Evolutionary conservation across 2,113 vertebrate species (phyloP).

Genomic region (Pteruthius melanotis): DNA sequence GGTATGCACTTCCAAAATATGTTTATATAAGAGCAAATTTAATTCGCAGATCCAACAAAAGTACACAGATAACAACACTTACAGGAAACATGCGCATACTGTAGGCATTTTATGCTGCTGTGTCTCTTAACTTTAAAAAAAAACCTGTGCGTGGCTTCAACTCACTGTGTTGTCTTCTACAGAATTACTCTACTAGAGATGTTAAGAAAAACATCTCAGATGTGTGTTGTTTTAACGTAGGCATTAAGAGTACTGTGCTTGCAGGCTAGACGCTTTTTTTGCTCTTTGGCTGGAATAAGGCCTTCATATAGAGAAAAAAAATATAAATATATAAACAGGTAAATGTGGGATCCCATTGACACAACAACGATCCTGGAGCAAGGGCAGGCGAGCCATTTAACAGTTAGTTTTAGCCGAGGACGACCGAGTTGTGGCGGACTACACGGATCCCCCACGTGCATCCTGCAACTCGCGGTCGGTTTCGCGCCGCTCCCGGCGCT

Average conservation of each 20-base stretch:
- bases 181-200: not conserved
- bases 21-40: not conserved
- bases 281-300: not conserved
- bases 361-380: not conserved
- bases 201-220: not conserved
- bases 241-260: too few relatives aligned
- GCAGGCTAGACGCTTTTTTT: not conserved
- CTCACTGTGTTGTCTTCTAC: not conserved
- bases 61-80: not conserved
- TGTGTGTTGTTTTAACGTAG: fast-evolving
- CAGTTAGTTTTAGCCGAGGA: not conserved
- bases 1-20: fast-evolving
- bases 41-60: not conserved
- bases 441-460: not conserved
- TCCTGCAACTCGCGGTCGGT: not conserved
- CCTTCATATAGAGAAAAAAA: not conserved
- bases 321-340: not conserved
- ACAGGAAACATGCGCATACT: fast-evolving
- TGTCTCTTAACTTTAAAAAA: not conserved
- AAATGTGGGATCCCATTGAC: fast-evolving
- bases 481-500: not conserved
- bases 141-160: fast-evolving
- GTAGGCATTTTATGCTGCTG: not conserved
- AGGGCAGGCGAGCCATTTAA: not conserved
- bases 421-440: not conserved